Percentiles rank a stretch among this genome's conserved stretches.
Conservation (phyloP, 2,888 invertebrate species). For the Shargacucullia verbasci region DNA sequence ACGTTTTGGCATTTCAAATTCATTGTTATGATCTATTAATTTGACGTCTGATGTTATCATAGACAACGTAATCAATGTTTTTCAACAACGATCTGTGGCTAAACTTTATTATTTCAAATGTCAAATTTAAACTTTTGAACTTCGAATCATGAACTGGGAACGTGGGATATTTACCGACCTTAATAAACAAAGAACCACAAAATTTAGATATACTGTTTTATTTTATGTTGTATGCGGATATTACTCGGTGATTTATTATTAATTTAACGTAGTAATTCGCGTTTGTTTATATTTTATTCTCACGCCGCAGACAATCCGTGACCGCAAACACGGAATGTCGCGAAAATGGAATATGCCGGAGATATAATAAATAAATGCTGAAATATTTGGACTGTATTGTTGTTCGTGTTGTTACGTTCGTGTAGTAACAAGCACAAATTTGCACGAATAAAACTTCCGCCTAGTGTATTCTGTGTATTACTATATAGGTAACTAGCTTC, state of each 20-base stretch:
- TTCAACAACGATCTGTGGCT: constrained; percentile 25
- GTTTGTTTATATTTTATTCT: constrained; percentile 19
- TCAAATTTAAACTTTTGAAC: neutral
- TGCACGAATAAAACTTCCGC: too few relatives aligned
- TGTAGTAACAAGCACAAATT: neutral
- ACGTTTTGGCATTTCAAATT: constrained; percentile 51
- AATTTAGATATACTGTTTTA: constrained; percentile 5
- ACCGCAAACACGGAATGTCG: constrained; percentile 32
- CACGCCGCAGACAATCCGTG: constrained; percentile 32
- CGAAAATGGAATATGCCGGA: constrained; percentile 12
- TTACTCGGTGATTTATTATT: constrained; percentile 15
- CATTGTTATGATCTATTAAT: constrained; percentile 44
- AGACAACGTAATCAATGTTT: constrained; percentile 18
- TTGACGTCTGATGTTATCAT: constrained; percentile 31
- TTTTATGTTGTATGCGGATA: constrained; percentile 18
- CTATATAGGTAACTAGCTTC: too few relatives aligned
- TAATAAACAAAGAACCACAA: constrained; percentile 10
- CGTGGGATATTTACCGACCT: constrained; percentile 21
- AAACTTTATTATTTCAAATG: constrained; percentile 21
- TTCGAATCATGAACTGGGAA: neutral
- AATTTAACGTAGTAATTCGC: constrained; percentile 12
- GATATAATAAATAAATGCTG: constrained; percentile 8
- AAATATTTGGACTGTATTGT: constrained; percentile 1
- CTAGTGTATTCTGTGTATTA: too few relatives aligned
- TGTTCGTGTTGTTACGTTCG: constrained; percentile 8